Evolutionary conservation across 1,140 invertebrate species (phyloP).

Genomic region (Drosophila insularis): DNA sequence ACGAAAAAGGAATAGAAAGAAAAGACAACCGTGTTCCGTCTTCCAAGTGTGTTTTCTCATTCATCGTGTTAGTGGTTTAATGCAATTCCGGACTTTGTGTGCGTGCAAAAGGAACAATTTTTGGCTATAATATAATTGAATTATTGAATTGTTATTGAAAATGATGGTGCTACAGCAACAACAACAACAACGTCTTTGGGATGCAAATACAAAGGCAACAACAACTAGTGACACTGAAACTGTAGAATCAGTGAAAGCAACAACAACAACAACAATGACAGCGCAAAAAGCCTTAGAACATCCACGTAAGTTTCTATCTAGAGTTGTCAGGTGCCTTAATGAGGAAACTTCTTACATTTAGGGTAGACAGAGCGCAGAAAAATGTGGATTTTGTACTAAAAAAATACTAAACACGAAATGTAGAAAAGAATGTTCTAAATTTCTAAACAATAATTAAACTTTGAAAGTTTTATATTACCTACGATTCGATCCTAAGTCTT

Average conservation of each 20-base stretch:
- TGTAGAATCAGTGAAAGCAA: not conserved
- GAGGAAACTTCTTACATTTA: not conserved
- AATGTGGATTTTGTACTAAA: too few relatives aligned
- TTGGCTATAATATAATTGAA: constrained; percentile 14
- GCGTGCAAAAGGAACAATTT: not conserved
- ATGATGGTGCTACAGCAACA: constrained; percentile 76
- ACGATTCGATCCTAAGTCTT: too few relatives aligned
- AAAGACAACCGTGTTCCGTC: not conserved
- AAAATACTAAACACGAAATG: too few relatives aligned
- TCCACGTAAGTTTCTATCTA: constrained; percentile 36
- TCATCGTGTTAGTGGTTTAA: constrained; percentile 30
- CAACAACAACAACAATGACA: constrained; percentile 10
- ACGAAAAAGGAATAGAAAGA: constrained; percentile 10
- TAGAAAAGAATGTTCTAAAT: too few relatives aligned
- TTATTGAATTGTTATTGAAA: constrained; percentile 26
- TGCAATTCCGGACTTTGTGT: not conserved
- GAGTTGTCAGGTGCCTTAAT: constrained; percentile 10
- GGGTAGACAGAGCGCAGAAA: not conserved
- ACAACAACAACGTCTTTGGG: constrained; percentile 60
- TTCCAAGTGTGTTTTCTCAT: not conserved
- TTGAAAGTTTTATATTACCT: too few relatives aligned
- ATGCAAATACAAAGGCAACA: constrained; percentile 26
- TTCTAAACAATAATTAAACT: too few relatives aligned
- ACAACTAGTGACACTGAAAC: constrained; percentile 8
- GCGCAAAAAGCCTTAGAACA: constrained; percentile 25